phyloP scores from a whole-genome alignment of 1,140 invertebrate genomes.

The Drosophila ficusphila region DNA sequence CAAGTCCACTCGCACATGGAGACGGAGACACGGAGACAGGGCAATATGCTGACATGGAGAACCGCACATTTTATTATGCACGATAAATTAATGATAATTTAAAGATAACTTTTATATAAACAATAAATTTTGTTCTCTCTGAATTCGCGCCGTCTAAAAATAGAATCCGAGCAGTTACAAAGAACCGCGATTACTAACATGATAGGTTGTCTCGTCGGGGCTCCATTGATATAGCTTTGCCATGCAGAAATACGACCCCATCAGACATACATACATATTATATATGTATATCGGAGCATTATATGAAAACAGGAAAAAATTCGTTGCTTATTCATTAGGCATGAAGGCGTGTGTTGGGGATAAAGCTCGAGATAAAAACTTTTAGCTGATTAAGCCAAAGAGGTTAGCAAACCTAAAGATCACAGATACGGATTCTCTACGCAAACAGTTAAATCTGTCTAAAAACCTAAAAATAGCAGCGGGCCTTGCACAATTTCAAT shows the following conservation, averaged over 20 bases:
- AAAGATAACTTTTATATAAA: constrained; percentile 73
- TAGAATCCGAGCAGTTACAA: constrained; percentile 41
- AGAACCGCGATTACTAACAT: constrained; percentile 34
- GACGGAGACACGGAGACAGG: constrained; percentile 13
- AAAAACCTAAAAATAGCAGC: constrained; percentile 8
- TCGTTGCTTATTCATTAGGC: constrained; percentile 40
- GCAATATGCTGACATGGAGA: constrained; percentile 30
- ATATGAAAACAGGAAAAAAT: constrained; percentile 39
- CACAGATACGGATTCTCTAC: constrained; percentile 17
- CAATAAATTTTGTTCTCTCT: constrained; percentile 61
- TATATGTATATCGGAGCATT: constrained; percentile 10
- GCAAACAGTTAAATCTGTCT: constrained; percentile 15
- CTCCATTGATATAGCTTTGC: constrained; percentile 16
- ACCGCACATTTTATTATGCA: constrained; percentile 59
- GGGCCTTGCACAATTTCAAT: constrained; percentile 13
- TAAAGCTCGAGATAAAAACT: constrained; percentile 23
- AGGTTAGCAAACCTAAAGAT: constrained; percentile 23
- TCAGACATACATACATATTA: not conserved
- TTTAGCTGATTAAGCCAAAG: constrained; percentile 27
- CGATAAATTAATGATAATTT: constrained; percentile 81
- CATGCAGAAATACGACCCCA: not conserved
- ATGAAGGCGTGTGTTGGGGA: constrained; percentile 18
- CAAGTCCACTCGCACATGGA: constrained; percentile 13
- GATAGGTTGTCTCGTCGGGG: constrained; percentile 2
- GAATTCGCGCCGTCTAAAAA: constrained; percentile 39